These are phyloP conservation scores for Campylorhamphus procurvoides DNA, from an alignment of 2,113 vertebrate species.

Conservation along the genomic window DNA sequence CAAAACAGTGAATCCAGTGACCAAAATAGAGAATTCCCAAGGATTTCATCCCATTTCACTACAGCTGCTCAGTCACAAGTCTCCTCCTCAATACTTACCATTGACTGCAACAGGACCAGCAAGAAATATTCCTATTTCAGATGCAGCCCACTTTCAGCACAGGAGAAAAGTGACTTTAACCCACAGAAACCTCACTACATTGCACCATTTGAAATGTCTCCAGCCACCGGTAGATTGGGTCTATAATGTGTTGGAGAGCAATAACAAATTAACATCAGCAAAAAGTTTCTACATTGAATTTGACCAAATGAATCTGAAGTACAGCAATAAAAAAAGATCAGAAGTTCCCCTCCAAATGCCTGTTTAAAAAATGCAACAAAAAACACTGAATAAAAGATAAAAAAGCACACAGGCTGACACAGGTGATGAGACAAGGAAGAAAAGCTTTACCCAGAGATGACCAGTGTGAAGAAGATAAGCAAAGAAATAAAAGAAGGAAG, in stretches of 20 bases:
- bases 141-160: not conserved
- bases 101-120: not conserved
- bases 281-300: not conserved
- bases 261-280: not conserved
- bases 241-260: accelerated
- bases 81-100: not conserved
- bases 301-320: not conserved
- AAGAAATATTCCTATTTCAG: not conserved
- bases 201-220: not conserved
- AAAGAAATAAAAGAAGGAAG: not conserved
- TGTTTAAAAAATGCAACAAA: not conserved
- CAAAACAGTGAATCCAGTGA: not conserved
- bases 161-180: not conserved
- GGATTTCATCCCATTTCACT: not conserved
- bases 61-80: not conserved
- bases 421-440: not conserved
- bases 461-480: not conserved
- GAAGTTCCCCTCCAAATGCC: not conserved
- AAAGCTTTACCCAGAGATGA: not conserved
- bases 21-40: not conserved
- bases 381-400: not conserved
- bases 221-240: not conserved
- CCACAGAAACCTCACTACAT: not conserved
- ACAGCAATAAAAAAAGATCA: not conserved
- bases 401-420: not conserved